phyloP scores from a whole-genome alignment of 92 coral and sea anemone species.

The Bergia sp. region DNA sequence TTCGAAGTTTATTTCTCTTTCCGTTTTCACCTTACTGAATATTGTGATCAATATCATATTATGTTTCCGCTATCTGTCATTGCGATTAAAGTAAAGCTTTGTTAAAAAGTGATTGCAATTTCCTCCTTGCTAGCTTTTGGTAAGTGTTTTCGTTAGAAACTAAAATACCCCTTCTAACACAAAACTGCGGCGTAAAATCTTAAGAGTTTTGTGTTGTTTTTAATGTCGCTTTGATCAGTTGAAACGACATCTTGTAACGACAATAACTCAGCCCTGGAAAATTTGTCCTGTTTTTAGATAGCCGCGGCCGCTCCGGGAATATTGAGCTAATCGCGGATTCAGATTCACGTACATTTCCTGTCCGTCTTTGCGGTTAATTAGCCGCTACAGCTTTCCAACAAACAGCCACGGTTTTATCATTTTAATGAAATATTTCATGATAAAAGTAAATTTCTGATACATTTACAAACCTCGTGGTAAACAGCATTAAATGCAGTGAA shows the following conservation, averaged over 20 bases:
- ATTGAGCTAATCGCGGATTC: neutral
- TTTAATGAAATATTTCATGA: neutral
- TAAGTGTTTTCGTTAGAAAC: neutral
- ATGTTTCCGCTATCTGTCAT: conserved; percentile 17
- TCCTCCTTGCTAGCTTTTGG: neutral
- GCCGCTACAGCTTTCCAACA: neutral
- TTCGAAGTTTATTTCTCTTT: neutral
- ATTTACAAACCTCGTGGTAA: neutral
- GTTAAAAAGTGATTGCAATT: conserved; percentile 34
- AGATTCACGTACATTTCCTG: neutral
- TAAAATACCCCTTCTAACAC: neutral
- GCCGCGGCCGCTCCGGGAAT: neutral
- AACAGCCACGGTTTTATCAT: neutral
- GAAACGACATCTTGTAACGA: neutral
- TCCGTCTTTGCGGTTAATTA: conserved; percentile 2
- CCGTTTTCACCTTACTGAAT: neutral
- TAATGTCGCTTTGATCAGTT: neutral
- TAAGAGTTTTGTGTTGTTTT: neutral
- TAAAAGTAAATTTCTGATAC: neutral
- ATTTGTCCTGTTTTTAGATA: neutral
- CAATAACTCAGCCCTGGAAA: neutral
- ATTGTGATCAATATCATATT: neutral
- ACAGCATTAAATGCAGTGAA: neutral
- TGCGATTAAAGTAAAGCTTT: conserved; percentile 12
- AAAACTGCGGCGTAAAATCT: neutral